Evolutionary conservation across 2,113 vertebrate genomes (phyloP), one percentile per base, ranked within the genome.

Genomic region (Romanogobio albipinnatus): DNA sequence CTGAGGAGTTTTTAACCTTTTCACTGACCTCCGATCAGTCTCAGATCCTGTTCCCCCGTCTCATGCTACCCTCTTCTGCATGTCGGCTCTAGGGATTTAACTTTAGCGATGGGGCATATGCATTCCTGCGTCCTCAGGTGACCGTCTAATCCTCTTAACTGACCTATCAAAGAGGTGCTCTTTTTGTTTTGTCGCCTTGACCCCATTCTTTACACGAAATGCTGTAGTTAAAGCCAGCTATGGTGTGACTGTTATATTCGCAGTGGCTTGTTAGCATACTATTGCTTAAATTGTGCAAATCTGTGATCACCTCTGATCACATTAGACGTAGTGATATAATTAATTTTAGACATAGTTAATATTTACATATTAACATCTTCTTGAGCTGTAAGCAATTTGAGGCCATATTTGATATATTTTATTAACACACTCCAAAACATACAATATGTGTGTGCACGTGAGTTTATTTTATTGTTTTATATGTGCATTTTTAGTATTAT

Each of bases 81-180:
- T 79, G 76, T 43, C 45, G 2, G 26, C 68, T 47, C 59, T n/a
- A 17, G 75, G 76, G 64, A 78, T 75, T 80, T 87, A 80, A 68
- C 68, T 53, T 64, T 26, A 47, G 22, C 5, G 9, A 8, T 13
- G 33, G 13, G 59, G 22, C 45, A 79, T 79, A 45, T 62, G 82
- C 56, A 81, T 83, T 90, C 77, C 86, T 85, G 87, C 77, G 86
- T 91, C 89, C 86, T 77, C 86, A 86, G 90, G 89, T 87, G 79
- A n/a, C 85, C 77, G 56, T 78, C 77, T 93, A 92, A 92, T 94
- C 91, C 89, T 93, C 91, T 92, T 89, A 92, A 66, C 29, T 36
- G 66, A 64, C 64, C 49, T 33, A 78, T 45, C 33, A 56, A 14
- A 71, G 59, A 75, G 15, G 58, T 70, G 22, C 5, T 78, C 39